phyloP scores from a whole-genome alignment of 2,797 vertebrate genomes.

The Triplophysa bombifrons region DNA sequence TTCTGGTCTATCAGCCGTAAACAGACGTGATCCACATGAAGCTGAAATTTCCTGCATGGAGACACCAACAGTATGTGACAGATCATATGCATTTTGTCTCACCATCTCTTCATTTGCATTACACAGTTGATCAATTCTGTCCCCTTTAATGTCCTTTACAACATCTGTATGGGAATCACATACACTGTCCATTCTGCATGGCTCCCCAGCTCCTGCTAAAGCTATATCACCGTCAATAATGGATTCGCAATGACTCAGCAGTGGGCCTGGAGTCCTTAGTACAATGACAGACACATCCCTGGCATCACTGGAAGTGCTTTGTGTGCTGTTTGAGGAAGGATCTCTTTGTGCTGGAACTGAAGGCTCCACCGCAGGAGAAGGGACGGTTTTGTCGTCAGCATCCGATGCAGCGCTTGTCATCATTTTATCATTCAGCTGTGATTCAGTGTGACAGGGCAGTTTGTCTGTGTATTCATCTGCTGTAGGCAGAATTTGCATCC shows the following conservation, averaged over 20 bases:
- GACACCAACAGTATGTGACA: neutral
- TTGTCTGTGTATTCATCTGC: slow-evolving; percentile 42
- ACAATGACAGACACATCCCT: slow-evolving; percentile 52
- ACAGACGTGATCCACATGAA: neutral
- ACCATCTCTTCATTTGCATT: neutral
- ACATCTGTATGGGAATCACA: slow-evolving; percentile 21
- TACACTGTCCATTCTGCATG: slow-evolving; percentile 13
- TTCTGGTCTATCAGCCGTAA: slow-evolving; percentile 17
- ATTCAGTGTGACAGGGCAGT: slow-evolving; percentile 51
- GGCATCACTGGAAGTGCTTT: slow-evolving; percentile 39
- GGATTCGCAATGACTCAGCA: slow-evolving; percentile 76
- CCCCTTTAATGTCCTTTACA: slow-evolving; percentile 31
- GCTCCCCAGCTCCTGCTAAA: slow-evolving; percentile 58
- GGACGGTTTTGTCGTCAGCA: slow-evolving; percentile 16
- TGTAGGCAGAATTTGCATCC: slow-evolving; percentile 49
- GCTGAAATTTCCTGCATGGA: slow-evolving; percentile 2
- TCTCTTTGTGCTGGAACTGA: slow-evolving; percentile 48
- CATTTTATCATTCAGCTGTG: slow-evolving; percentile 32
- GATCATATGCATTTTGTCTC: slow-evolving; percentile 16
- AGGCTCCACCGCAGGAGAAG: slow-evolving; percentile 46
- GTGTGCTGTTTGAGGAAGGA: slow-evolving; percentile 45
- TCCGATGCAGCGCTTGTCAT: slow-evolving; percentile 26
- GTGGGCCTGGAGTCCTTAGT: slow-evolving; percentile 66
- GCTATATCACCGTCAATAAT: slow-evolving; percentile 67
- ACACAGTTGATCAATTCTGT: slow-evolving; percentile 20